phyloP scores from a whole-genome alignment of 2,888 invertebrate species.

The Leucoma salicis region DNA sequence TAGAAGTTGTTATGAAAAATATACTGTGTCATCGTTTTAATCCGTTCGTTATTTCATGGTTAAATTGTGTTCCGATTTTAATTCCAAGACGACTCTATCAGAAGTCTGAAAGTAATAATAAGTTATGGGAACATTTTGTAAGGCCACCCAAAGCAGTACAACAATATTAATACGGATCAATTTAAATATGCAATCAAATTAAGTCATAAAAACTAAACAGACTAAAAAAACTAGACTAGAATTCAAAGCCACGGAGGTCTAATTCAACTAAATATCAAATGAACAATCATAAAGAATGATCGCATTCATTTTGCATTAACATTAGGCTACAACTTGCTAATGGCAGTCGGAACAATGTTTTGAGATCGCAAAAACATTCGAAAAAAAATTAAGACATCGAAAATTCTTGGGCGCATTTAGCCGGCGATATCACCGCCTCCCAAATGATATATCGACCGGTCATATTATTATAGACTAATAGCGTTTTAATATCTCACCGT shows the following conservation, averaged over 20 bases:
- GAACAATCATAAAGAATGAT: conserved; percentile 50
- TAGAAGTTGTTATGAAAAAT: conserved; percentile 50
- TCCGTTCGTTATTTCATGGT: conserved; percentile 73
- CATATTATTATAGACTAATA: conserved; percentile 76
- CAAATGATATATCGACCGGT: conserved; percentile 69
- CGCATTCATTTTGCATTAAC: conserved; percentile 56
- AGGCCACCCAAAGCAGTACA: conserved; percentile 1
- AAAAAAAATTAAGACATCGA: conserved; percentile 66
- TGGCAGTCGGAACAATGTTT: conserved; percentile 58
- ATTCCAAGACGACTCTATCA: conserved; percentile 26
- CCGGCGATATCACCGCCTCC: conserved; percentile 66
- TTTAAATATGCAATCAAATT: conserved; percentile 15
- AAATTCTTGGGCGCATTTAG: conserved; percentile 71
- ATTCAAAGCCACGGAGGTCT: conserved; percentile 32
- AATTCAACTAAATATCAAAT: conserved; percentile 34
- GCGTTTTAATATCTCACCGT: conserved; percentile 74
- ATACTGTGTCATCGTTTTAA: conserved; percentile 68
- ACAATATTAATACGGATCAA: conserved; percentile 9
- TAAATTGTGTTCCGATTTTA: conserved; percentile 31
- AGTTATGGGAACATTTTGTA: conserved; percentile 13
- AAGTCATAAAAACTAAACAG: conserved; percentile 20
- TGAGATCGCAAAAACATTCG: conserved; percentile 50
- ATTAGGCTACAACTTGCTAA: conserved; percentile 44
- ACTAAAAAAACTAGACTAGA: conserved; percentile 21
- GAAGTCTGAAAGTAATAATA: conserved; percentile 3